These are phyloP conservation scores for Halesus radiatus DNA, from an alignment of 1,140 invertebrate species.

Conservation along the genomic window DNA sequence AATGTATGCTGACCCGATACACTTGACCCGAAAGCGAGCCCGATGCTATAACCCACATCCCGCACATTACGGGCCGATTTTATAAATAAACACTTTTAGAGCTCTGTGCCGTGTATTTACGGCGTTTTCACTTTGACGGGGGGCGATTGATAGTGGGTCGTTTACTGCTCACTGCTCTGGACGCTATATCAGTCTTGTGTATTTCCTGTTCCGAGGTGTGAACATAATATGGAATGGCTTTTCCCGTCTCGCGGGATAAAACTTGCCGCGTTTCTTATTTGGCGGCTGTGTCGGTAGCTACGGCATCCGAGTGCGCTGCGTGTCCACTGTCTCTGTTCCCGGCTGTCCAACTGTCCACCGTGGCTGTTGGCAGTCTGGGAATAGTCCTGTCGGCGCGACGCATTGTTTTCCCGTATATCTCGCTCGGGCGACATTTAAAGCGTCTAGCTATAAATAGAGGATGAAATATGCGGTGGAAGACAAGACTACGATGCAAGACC, in stretches of 20 bases:
- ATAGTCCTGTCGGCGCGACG: constrained; percentile 19
- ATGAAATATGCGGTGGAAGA: constrained; percentile 24
- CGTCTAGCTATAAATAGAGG: constrained; percentile 43
- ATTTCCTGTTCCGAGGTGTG: not conserved
- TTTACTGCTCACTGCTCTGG: too few relatives aligned
- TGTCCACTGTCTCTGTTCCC: too few relatives aligned
- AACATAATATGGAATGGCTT: too few relatives aligned
- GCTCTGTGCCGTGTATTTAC: not conserved
- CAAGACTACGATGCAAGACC: constrained; percentile 21
- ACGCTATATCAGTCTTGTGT: not conserved
- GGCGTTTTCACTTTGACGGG: not conserved
- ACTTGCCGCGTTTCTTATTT: not conserved
- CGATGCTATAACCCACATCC: constrained; percentile 9
- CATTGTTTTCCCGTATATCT: constrained; percentile 41
- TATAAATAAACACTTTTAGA: constrained; percentile 16
- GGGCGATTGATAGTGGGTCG: too few relatives aligned
- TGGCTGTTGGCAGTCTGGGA: constrained; percentile 13
- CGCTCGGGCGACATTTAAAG: constrained; percentile 42
- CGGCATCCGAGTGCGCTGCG: too few relatives aligned
- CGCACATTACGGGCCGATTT: constrained; percentile 6
- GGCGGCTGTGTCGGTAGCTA: not conserved
- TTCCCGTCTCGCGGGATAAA: not conserved
- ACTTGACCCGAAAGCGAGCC: constrained; percentile 39
- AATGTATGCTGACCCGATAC: constrained; percentile 11
- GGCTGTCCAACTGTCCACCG: not conserved